phyloP scores from a whole-genome alignment of 2,888 invertebrate species.

The Brachyptera putata region DNA sequence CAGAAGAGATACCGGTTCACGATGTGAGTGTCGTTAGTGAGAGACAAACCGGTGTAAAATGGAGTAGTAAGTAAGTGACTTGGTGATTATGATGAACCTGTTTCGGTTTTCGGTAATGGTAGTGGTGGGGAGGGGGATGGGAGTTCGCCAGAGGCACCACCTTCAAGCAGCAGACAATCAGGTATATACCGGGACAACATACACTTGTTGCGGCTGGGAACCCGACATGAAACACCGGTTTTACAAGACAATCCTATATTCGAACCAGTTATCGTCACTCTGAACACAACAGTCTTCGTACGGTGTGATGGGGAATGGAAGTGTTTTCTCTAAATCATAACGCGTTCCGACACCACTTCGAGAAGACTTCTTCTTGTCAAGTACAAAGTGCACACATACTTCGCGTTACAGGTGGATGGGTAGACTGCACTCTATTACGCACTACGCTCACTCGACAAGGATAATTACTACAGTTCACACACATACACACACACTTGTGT shows the following conservation, averaged over 20 bases:
- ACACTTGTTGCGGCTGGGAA: constrained; percentile 38
- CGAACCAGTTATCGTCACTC: constrained; percentile 16
- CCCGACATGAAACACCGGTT: constrained; percentile 27
- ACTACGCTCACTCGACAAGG: not conserved
- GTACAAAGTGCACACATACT: not conserved
- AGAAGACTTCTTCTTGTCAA: not conserved
- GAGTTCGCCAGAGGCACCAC: constrained; percentile 9
- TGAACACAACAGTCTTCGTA: not conserved
- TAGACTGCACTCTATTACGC: not conserved
- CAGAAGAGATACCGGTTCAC: constrained; percentile 19
- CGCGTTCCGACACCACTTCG: constrained; percentile 4
- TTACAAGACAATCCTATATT: constrained; percentile 4
- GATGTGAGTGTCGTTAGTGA: not conserved
- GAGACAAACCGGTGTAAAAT: constrained; percentile 21
- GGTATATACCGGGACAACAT: not conserved
- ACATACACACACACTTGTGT: not conserved
- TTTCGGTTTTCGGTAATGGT: constrained; percentile 28
- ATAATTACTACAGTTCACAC: not conserved
- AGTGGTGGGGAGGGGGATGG: constrained; percentile 29
- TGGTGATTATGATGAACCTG: constrained; percentile 32
- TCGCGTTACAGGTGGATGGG: not conserved
- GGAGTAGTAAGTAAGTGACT: constrained; percentile 28
- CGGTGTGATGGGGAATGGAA: no score
- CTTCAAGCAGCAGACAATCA: constrained; percentile 9
- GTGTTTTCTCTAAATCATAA: constrained; percentile 3